phyloP scores from a whole-genome alignment of 2,113 vertebrate species.

The Austrofundulus limnaeus region DNA sequence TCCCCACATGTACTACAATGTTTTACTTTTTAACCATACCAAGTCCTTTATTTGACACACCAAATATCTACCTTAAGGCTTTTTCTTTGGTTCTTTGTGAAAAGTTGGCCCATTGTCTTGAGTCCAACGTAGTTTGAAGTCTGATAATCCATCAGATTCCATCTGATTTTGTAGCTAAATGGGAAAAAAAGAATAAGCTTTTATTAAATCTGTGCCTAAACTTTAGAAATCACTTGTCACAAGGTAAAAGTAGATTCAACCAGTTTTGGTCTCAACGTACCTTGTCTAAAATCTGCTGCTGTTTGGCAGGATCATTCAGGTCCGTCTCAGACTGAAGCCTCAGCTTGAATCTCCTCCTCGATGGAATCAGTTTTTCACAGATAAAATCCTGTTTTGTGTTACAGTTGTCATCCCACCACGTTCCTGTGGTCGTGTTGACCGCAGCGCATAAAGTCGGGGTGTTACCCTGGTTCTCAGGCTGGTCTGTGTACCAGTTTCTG shows the following conservation, averaged over 20 bases:
- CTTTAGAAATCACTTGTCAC: not conserved
- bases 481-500: slow-evolving; percentile 5
- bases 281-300: slow-evolving; percentile 43
- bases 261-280: slow-evolving; percentile 15
- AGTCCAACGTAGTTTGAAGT: slow-evolving; percentile 27
- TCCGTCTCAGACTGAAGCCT: slow-evolving; percentile 37
- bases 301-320: slow-evolving; percentile 25
- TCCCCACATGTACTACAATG: too few species aligned
- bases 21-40: too few species aligned
- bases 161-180: slow-evolving; percentile 36
- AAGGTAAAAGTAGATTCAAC: too few species aligned
- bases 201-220: not conserved
- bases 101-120: not conserved
- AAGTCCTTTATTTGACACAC: too few species aligned
- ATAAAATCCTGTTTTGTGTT: not conserved
- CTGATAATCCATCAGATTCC: not conserved
- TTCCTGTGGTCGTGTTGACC: not conserved
- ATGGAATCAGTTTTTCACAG: slow-evolving; percentile 17
- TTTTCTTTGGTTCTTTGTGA: slow-evolving; percentile 11
- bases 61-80: not conserved
- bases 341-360: slow-evolving; percentile 9
- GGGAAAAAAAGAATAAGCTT: not conserved
- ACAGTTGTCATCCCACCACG: slow-evolving; percentile 9
- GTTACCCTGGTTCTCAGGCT: accelerated
- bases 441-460: not conserved